Evolutionary conservation across 2,113 vertebrate species (phyloP).

Genomic region (Poeciliopsis prolifica): DNA sequence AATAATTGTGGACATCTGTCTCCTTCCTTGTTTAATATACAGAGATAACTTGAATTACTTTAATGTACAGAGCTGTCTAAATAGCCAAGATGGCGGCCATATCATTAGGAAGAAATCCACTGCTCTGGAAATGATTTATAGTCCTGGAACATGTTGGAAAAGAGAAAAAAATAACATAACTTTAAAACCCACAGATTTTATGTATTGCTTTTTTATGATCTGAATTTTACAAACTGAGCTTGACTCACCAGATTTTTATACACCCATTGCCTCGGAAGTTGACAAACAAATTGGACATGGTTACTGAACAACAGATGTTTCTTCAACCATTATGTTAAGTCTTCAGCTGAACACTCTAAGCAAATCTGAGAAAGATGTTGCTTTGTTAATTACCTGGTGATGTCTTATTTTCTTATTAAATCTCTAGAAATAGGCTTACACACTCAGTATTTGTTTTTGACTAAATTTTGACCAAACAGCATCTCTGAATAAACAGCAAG

Average conservation of each 20-base stretch:
- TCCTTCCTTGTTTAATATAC: conserved; percentile 44
- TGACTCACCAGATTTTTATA: too few species aligned
- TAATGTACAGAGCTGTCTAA: conserved; percentile 21
- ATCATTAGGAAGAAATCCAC: conserved; percentile 29
- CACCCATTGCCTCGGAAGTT: too few species aligned
- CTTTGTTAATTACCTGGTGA: not conserved
- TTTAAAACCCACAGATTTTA: not conserved
- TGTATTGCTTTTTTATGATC: too few species aligned
- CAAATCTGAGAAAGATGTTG: not conserved
- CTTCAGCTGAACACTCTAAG: not conserved
- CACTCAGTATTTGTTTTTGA: too few species aligned
- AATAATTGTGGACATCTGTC: conserved; percentile 52
- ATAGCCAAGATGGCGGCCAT: conserved; percentile 28
- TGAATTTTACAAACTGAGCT: too few species aligned
- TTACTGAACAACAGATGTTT: not conserved
- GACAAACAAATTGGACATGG: too few species aligned
- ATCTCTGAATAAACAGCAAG: too few species aligned
- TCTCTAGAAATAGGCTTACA: too few species aligned
- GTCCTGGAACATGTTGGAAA: not conserved
- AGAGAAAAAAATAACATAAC: not conserved
- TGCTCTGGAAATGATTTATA: conserved; percentile 11
- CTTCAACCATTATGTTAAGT: not conserved
- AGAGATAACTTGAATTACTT: conserved; percentile 59
- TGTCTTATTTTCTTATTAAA: not conserved
- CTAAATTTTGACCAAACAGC: too few species aligned